Base-by-base conservation (phyloP, 2,797 vertebrate species). In the Peromyscus melanophrys region DNA sequence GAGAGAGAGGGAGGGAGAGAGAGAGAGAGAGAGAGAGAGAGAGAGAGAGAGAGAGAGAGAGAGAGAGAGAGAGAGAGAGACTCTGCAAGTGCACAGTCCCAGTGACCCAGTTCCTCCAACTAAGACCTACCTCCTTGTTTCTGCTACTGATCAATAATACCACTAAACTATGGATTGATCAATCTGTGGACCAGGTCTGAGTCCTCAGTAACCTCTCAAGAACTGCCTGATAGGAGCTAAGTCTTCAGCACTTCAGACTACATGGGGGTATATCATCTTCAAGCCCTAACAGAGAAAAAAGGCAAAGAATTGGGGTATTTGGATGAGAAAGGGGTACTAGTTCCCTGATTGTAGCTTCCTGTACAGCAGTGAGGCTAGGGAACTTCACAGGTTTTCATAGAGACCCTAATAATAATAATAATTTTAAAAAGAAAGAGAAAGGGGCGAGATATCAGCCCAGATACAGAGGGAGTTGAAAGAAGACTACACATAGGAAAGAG, bases 1-100 rank as follows among this genome's bases (percentile, higher is more conserved):
- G 55, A 17, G 21, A n/a, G 49, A 1, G 52, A 9, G 10, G 10
- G n/a, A 4, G 17, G 6, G 16, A 3, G 17, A 10, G 34, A 2
- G 16, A 9, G 17, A 21, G n/a, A n/a, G 43, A 57, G 31, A 2
- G 49, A 34, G 31, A 6, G 12, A 4, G 29, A 55, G 1, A 10
- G 13, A 34, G 43, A 7, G 4, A 2, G 49, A 34, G 31, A 6
- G 12, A 4, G 29, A 55, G 1, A 10, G 13, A 34, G 43, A 7
- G 4, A 7, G 27, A 16, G 76, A 80, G 4, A 23, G 16, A 10
- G 17, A 37, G 10, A 6, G 57, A 25, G 23, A 61, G 37, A 17
- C 8, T 25, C 29, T n/a, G n/a, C 12, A 52, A 69, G 84, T 4
- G 10, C 19, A 52, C 46, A 86, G 6, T 29, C 43, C 34, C 23